Evolutionary conservation across 2,113 vertebrate genomes (phyloP).

Genomic region (Paradisaea rubra): DNA sequence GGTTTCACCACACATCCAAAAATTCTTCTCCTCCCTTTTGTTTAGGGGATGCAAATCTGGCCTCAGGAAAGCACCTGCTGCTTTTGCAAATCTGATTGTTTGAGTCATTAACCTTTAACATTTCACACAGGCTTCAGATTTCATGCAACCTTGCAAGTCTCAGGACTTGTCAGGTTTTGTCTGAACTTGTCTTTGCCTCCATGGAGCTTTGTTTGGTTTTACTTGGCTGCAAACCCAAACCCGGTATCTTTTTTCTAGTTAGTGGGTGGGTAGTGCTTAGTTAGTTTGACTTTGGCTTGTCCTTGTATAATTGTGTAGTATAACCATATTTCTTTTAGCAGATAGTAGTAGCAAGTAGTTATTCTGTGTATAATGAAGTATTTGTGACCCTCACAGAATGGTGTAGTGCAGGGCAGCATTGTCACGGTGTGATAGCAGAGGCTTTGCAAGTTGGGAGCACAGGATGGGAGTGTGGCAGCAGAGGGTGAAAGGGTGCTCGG

Average conservation of each 20-base stretch:
- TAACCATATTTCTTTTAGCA: neutral
- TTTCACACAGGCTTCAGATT: neutral
- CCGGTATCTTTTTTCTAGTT: fast-evolving
- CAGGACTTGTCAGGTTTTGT: neutral
- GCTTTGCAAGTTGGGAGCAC: neutral
- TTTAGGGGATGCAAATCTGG: neutral
- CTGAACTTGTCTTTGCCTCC: neutral
- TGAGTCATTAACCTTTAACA: neutral
- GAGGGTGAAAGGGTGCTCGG: fast-evolving
- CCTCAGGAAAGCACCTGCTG: neutral
- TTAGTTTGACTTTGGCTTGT: neutral
- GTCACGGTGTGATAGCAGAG: neutral
- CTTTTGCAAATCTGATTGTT: neutral
- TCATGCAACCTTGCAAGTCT: neutral
- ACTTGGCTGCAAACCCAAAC: neutral
- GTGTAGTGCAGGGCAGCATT: neutral
- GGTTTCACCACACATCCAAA: neutral
- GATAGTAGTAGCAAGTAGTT: neutral
- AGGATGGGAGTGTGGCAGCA: neutral
- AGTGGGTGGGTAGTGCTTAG: neutral
- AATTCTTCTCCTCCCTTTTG: neutral
- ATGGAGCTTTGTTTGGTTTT: neutral
- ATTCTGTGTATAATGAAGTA: neutral
- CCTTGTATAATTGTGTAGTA: neutral
- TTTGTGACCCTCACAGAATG: neutral